Evolutionary conservation across 2,888 invertebrate genomes (phyloP).

Genomic region (Nasonia oneida): DNA sequence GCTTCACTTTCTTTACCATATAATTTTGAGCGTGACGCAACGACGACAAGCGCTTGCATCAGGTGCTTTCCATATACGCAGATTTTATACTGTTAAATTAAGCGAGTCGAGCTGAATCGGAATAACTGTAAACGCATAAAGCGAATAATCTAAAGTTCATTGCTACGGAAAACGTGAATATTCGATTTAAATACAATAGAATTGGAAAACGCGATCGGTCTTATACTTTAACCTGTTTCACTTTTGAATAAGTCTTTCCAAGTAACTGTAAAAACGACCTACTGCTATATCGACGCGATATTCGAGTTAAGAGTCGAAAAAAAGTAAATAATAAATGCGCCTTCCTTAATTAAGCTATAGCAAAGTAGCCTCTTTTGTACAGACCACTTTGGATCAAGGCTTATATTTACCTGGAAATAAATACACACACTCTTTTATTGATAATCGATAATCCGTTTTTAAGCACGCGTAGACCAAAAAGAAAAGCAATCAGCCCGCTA

Average conservation of each 20-base stretch:
- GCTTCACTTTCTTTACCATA: neutral
- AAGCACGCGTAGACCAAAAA: neutral
- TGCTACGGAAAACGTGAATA: neutral
- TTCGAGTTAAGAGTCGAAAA: neutral
- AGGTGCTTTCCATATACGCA: neutral
- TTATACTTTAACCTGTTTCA: too few species aligned
- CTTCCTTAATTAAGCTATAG: neutral
- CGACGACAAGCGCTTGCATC: slow-evolving; percentile 17
- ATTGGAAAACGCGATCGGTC: neutral
- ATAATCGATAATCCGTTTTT: neutral
- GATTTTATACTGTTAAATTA: slow-evolving; percentile 9
- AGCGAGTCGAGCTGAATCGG: too few species aligned
- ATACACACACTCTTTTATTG: neutral
- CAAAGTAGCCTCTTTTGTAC: neutral
- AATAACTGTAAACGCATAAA: neutral
- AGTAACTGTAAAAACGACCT: neutral
- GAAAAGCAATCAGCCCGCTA: neutral
- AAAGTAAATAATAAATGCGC: neutral
- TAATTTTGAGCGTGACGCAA: slow-evolving; percentile 35
- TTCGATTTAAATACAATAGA: neutral
- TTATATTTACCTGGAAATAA: neutral
- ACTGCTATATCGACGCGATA: neutral
- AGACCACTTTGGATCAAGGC: neutral
- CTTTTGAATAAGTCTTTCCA: too few species aligned
- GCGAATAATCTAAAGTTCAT: neutral